Evolutionary conservation across 2,113 vertebrate genomes (phyloP).

Genomic region (Kryptolebias marmoratus): DNA sequence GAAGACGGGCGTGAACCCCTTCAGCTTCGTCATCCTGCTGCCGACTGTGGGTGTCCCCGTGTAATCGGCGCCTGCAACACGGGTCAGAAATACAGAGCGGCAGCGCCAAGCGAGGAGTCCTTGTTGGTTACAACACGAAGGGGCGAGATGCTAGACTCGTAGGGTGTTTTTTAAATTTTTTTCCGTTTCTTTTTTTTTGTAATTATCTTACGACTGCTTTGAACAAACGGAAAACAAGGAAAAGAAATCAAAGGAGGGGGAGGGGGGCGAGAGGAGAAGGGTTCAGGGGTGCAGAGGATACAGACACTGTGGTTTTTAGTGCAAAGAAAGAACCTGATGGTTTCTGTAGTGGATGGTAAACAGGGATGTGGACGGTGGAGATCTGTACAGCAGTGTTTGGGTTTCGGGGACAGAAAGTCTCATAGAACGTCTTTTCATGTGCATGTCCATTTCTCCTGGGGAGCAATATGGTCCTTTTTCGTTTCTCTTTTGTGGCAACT

Average conservation of each 20-base stretch:
- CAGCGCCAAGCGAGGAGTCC: slow-evolving; percentile 6
- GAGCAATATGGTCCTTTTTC: slow-evolving; percentile 5
- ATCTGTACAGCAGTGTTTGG: slow-evolving; percentile 43
- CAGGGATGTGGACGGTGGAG: slow-evolving; percentile 48
- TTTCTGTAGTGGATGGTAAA: slow-evolving; percentile 50
- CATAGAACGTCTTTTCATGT: slow-evolving; percentile 9
- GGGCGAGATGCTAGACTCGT: slow-evolving; percentile 3
- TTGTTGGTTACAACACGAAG: slow-evolving; percentile 28
- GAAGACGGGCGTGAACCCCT: slow-evolving; percentile 9
- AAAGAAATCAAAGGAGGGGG: background rate
- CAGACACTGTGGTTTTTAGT: slow-evolving; percentile 73
- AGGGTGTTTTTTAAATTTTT: no score
- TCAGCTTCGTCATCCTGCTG: slow-evolving; percentile 50
- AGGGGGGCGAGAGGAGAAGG: background rate
- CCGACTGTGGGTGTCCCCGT: slow-evolving; percentile 37
- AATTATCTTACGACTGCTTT: slow-evolving; percentile 41
- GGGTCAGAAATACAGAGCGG: slow-evolving; percentile 55
- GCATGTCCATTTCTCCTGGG: slow-evolving; percentile 30
- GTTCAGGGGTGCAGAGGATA: slow-evolving; percentile 36
- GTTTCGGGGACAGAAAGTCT: slow-evolving; percentile 29
- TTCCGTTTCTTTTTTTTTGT: slow-evolving; percentile 2
- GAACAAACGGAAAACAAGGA: slow-evolving; percentile 1
- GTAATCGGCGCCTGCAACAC: slow-evolving; percentile 58
- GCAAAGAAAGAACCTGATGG: slow-evolving; percentile 72
- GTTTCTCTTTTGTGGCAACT: background rate